These are phyloP conservation scores for Ptilorrhoa leucosticta DNA, from an alignment of 2,113 vertebrate genomes.

Conservation along the genomic window DNA sequence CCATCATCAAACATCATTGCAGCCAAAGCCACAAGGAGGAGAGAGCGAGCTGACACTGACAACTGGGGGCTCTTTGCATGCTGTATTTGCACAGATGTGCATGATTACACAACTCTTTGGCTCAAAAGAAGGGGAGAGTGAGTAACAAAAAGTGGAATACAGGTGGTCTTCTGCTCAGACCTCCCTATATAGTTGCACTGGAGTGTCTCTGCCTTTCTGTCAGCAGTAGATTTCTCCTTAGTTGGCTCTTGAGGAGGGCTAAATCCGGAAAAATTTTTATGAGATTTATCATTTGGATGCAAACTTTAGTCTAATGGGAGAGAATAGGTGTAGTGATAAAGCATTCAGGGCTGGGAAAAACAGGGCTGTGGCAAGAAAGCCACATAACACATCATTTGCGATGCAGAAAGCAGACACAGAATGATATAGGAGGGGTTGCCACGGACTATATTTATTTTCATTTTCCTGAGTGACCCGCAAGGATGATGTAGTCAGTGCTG, in stretches of 20 bases:
- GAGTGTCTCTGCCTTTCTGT: background rate
- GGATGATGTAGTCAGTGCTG: constrained; percentile 21
- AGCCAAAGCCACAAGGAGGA: constrained; percentile 28
- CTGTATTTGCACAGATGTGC: background rate
- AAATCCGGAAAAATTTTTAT: background rate
- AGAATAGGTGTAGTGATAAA: background rate
- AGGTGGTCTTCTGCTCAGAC: background rate
- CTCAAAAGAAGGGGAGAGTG: background rate
- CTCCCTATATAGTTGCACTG: background rate
- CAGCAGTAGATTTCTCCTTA: background rate
- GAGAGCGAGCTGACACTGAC: background rate
- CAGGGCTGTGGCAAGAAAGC: background rate
- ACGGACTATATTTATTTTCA: background rate
- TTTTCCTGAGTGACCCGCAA: constrained; percentile 14
- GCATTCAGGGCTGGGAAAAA: background rate
- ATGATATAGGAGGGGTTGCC: background rate
- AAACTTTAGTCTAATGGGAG: background rate
- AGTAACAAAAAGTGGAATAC: background rate
- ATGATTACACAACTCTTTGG: background rate
- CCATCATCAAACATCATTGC: background rate
- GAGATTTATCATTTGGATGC: background rate
- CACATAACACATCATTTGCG: background rate
- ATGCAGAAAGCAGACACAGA: constrained; percentile 21
- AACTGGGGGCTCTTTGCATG: background rate
- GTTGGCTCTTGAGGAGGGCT: background rate